Base-by-base conservation (phyloP, 2,797 vertebrate genomes). In the Iguana delicatissima region DNA sequence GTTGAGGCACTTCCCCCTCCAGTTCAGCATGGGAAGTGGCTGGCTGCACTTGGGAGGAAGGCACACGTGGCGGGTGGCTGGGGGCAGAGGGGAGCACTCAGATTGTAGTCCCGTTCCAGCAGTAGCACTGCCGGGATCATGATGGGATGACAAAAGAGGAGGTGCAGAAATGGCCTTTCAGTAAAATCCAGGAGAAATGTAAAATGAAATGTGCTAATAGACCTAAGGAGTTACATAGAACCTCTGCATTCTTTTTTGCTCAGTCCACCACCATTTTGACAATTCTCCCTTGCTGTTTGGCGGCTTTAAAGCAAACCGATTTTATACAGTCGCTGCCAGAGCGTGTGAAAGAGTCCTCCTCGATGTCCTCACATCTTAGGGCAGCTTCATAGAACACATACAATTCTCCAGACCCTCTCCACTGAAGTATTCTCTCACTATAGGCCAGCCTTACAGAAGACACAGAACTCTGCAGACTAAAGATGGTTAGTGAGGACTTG, bases 381-480 rank as follows among this genome's bases (percentile, higher is more conserved):
- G 93, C 91, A 95, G 46, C 38, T 64, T 84, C 95, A 95, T 90
- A 83, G n/a, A 87, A 92, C 79, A 14, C 73, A 84, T 85, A 93
- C 89, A 89, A 90, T 77, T 83, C 89, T 92, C 80, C 42, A 90
- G 80, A 32, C 9, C 10, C 2, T 79, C 46, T 94, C 57, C 84
- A 16, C 93, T 83, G 12, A 69, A 69, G 32, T 12, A 32, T 69
- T 94, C 67, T 94, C 92, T 94, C 92, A 35, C 77, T 89, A 94
- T 92, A 94, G 86, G 89, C 93, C 90, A 94, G 50, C 42, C 59
- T 86, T 95, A 95, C 89, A 80, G 38, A 88, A 92, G 79, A 12
- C 80, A 84, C 84, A 93, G 90, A 89, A 90, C 73, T 85, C 91
- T 93, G 80, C 35, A 91, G 79, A 85, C 86, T 9, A 90, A 90